These are phyloP conservation scores for Deilephila porcellus DNA, from an alignment of 2,888 invertebrate species.

Conservation along the genomic window DNA sequence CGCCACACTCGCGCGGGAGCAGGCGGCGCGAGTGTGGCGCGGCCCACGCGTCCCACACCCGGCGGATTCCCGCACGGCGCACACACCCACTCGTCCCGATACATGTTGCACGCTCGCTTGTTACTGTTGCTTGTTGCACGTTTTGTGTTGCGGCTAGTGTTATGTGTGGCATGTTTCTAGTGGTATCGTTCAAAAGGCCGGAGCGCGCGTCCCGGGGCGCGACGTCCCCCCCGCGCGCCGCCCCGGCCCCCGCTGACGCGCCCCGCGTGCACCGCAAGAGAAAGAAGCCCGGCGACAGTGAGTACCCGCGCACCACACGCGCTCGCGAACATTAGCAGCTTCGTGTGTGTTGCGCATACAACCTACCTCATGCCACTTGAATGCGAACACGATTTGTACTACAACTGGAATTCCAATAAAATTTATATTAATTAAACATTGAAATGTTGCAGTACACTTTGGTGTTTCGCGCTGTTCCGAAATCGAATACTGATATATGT, in stretches of 20 bases:
- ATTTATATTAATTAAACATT: too few relatives aligned
- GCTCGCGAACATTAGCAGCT: neutral
- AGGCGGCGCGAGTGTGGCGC: neutral
- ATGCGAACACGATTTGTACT: too few relatives aligned
- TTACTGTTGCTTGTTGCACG: constrained; percentile 21
- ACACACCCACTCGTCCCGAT: neutral
- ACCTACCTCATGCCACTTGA: constrained; percentile 23
- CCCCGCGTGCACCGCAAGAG: constrained; percentile 85
- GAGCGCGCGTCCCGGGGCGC: constrained; percentile 70
- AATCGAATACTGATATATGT: neutral
- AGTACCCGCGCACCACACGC: constrained; percentile 55
- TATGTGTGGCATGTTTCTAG: constrained; percentile 80
- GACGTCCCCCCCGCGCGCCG: constrained; percentile 34
- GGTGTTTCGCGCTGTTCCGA: neutral
- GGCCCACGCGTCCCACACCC: neutral
- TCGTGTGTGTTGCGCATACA: constrained; percentile 28
- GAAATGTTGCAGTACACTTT: too few relatives aligned
- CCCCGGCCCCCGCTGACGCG: constrained; percentile 10
- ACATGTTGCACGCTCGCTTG: constrained; percentile 22
- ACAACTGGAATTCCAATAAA: too few relatives aligned
- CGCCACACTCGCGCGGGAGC: too few relatives aligned
- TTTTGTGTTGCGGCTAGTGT: constrained; percentile 43
- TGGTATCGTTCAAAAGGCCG: constrained; percentile 94
- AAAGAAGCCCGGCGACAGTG: constrained; percentile 89
- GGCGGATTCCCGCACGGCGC: neutral